Percentiles rank a stretch among this genome's conserved stretches.
Conservation (phyloP, 2,797 vertebrate genomes). For the Cossypha polioptera region DNA sequence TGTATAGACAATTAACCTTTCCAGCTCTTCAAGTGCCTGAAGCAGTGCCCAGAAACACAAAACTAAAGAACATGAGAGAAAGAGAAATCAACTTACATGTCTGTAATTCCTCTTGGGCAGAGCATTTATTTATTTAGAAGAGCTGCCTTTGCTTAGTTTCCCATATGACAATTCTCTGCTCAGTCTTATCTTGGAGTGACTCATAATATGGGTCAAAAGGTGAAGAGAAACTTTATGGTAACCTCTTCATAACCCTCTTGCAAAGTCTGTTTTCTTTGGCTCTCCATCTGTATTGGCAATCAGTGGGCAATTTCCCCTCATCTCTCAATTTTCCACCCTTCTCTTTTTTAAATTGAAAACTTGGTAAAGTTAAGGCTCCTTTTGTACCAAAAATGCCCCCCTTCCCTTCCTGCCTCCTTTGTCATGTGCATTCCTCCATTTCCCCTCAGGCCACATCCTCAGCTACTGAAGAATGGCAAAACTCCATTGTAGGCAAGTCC, state of each 20-base stretch:
- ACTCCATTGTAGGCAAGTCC: background rate
- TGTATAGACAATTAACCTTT: background rate
- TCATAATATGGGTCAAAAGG: slow-evolving; percentile 32
- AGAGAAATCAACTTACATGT: background rate
- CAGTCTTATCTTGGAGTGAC: slow-evolving; percentile 56
- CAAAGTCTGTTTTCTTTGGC: background rate
- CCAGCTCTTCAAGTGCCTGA: background rate
- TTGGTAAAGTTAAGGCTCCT: background rate
- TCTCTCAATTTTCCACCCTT: background rate
- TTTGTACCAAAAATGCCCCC: background rate
- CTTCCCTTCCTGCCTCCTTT: background rate
- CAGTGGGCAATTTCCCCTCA: background rate
- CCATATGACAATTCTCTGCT: background rate
- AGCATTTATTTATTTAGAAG: background rate
- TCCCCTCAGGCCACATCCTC: background rate
- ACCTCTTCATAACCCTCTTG: slow-evolving; percentile 7
- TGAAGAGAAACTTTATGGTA: background rate
- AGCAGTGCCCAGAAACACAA: background rate
- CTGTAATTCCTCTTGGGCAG: background rate
- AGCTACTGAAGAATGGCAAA: background rate
- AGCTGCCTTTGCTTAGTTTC: slow-evolving; percentile 6
- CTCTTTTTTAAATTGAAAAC: background rate
- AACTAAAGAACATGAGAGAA: background rate
- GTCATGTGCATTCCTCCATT: background rate
- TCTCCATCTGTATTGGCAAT: background rate